Evolutionary conservation across 2,113 vertebrate species (phyloP).

Genomic region (Megaceryle maxima): DNA sequence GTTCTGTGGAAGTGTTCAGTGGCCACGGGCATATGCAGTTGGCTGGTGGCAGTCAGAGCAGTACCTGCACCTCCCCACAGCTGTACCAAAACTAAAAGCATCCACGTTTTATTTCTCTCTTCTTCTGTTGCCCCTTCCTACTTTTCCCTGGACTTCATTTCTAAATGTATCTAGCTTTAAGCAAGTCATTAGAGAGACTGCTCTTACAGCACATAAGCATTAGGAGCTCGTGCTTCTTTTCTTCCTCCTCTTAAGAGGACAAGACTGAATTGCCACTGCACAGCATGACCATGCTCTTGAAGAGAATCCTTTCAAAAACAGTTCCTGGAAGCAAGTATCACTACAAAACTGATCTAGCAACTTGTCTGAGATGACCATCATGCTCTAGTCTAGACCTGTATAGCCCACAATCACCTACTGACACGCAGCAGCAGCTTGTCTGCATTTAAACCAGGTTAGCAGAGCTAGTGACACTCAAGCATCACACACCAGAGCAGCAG

Average conservation of each 20-base stretch:
- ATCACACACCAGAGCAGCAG: background rate
- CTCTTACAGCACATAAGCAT: background rate
- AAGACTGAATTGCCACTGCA: background rate
- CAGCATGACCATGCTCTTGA: background rate
- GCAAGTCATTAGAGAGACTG: background rate
- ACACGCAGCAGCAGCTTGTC: background rate
- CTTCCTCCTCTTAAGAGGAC: background rate
- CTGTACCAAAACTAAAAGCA: background rate
- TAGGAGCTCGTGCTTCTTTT: background rate
- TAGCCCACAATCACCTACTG: background rate
- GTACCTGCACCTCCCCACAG: background rate
- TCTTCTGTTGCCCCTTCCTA: background rate
- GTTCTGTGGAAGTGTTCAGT: background rate
- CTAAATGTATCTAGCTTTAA: background rate
- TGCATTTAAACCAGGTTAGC: background rate
- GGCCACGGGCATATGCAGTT: fast-evolving
- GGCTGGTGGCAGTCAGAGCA: too few relatives aligned
- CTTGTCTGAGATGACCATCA: background rate
- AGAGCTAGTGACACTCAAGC: background rate
- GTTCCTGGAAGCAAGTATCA: background rate
- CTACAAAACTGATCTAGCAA: background rate
- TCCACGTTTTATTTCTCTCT: background rate
- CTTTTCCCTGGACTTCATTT: background rate
- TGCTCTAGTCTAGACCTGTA: background rate
- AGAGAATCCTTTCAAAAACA: background rate